Conservation (phyloP, 2,113 vertebrate species). For the Phyllostomus discolor region DNA sequence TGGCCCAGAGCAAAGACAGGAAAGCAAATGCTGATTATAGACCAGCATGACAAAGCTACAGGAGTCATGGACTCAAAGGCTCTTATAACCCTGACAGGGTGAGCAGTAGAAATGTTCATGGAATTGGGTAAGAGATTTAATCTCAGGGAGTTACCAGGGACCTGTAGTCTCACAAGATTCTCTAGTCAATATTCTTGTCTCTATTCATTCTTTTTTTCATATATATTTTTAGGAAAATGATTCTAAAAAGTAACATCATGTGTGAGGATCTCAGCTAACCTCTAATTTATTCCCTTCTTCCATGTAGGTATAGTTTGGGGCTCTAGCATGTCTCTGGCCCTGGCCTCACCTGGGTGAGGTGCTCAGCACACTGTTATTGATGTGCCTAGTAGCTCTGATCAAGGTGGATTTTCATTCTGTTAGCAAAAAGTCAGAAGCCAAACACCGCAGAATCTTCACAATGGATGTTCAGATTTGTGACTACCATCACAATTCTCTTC, state of each 20-base stretch:
- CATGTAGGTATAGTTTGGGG: neutral
- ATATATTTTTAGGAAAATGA: neutral
- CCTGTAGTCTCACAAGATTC: neutral
- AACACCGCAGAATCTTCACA: neutral
- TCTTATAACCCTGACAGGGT: neutral
- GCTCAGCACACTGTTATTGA: rapidly evolving
- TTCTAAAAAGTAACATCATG: neutral
- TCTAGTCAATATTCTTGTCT: neutral
- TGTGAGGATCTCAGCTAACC: neutral
- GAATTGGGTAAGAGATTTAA: neutral
- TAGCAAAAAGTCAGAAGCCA: neutral
- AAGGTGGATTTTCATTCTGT: neutral
- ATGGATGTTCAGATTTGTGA: neutral
- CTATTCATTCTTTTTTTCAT: neutral
- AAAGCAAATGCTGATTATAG: neutral
- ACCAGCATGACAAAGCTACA: neutral
- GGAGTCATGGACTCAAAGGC: neutral
- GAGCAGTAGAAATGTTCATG: neutral
- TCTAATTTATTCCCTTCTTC: neutral
- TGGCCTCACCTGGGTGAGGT: neutral
- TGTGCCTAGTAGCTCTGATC: neutral
- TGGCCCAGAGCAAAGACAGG: neutral
- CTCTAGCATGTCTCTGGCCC: no score
- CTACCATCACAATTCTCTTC: neutral
- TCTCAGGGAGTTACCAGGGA: neutral